Percentiles rank a stretch among this genome's conserved stretches.
Evolutionary conservation across 2,888 invertebrate genomes (phyloP).

Genomic region (Hypena proboscidalis): DNA sequence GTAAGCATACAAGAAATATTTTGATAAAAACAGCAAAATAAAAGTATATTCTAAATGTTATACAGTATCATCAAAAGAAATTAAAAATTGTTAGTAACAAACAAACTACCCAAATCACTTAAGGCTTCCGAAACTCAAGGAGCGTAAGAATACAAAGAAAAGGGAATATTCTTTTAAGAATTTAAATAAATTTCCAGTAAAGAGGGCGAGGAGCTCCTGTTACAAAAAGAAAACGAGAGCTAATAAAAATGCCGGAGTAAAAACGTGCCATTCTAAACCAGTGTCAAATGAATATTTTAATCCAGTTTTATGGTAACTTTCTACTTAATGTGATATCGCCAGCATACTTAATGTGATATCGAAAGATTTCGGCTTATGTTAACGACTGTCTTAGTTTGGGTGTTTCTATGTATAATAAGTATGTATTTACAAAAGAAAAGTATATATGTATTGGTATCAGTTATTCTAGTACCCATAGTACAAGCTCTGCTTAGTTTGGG

Average conservation of each 20-base stretch:
- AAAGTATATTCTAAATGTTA: slow-evolving; percentile 1
- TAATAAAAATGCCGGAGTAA: slow-evolving; percentile 75
- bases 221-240: slow-evolving; percentile 72
- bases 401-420: too few relatives aligned
- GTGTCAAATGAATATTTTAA: slow-evolving; percentile 63
- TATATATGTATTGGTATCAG: too few relatives aligned
- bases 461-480: too few relatives aligned
- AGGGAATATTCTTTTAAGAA: slow-evolving; percentile 72
- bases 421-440: too few relatives aligned
- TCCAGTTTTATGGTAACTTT: background rate
- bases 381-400: too few relatives aligned
- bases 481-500: too few relatives aligned
- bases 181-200: slow-evolving; percentile 79
- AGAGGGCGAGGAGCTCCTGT: slow-evolving; percentile 68
- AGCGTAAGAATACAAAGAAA: slow-evolving; percentile 59
- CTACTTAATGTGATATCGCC: background rate
- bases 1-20: too few relatives aligned
- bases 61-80: slow-evolving; percentile 8
- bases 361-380: too few relatives aligned
- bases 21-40: too few relatives aligned
- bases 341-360: background rate
- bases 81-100: slow-evolving; percentile 24
- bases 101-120: slow-evolving; percentile 65
- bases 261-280: slow-evolving; percentile 67
- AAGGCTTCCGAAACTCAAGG: slow-evolving; percentile 61